A percentile compares a stretch with the other conserved stretches of the same genome.
These are phyloP conservation scores for Melitaea cinxia DNA, from an alignment of 1,140 invertebrate genomes.

Conservation along the genomic window DNA sequence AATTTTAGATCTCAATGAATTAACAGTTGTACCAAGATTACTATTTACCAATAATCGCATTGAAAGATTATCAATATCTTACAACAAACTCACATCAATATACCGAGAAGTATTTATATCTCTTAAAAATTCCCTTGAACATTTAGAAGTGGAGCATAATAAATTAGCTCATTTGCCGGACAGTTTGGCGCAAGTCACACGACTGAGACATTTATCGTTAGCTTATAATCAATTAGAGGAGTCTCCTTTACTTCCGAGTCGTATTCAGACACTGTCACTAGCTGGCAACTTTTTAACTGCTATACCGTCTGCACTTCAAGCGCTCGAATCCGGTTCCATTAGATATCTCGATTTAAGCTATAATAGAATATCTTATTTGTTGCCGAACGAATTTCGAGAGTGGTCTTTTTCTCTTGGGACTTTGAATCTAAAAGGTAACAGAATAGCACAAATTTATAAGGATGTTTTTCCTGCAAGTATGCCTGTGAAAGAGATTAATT, in stretches of 20 bases:
- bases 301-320: constrained; percentile 86
- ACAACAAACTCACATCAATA: constrained; percentile 87
- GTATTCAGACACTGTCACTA: constrained; percentile 89
- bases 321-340: constrained; percentile 86
- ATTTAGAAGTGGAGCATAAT: constrained; percentile 92
- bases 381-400: constrained; percentile 87
- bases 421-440: constrained; percentile 92
- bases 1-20: constrained; percentile 90
- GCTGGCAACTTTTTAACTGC: constrained; percentile 89
- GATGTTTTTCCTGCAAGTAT: constrained; percentile 87
- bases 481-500: constrained; percentile 90
- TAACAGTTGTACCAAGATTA: constrained; percentile 84
- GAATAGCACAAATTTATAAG: constrained; percentile 87
- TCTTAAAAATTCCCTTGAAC: constrained; percentile 88
- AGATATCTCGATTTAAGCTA: constrained; percentile 93
- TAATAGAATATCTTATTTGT: constrained; percentile 90
- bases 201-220: constrained; percentile 90
- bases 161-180: constrained; percentile 85
- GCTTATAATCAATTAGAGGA: constrained; percentile 89
- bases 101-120: constrained; percentile 88
- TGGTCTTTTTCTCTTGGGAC: constrained; percentile 92
- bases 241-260: constrained; percentile 79
- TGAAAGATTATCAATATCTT: constrained; percentile 89
- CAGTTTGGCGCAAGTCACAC: constrained; percentile 85
- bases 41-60: constrained; percentile 87